Base-by-base conservation (phyloP, 1,140 invertebrate species). In the Mya arenaria region DNA sequence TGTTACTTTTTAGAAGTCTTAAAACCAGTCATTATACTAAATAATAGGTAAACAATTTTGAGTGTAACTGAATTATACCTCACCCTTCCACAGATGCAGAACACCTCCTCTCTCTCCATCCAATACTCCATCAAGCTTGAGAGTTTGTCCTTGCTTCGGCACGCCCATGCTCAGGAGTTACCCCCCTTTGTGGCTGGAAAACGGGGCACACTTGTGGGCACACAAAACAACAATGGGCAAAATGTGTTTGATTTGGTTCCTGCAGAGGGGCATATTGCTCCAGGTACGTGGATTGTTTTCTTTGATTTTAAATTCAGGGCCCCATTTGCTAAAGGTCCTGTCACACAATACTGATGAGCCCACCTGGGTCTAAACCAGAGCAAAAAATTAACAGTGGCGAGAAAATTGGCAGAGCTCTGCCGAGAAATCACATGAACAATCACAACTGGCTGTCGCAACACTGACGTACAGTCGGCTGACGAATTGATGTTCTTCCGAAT, bases 241-340 rank as follows among this genome's bases (percentile, higher is more conserved):
- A 88, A 88, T 81, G 91, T 91, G n/a, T 93, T 93, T 90, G 92
- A 93, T 72, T 84, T 92, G 56, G 89, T 91, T 34, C 92, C 92
- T 36, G 74, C 86, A 17, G 89, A 90, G 75, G 92, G 92, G 8
- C 87, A 73, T 2, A 92, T 93, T 60, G 73, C 86, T 23, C 88
- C 91, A 60, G 92, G 90, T 91, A 73, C 73, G 82, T 69, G 10
- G 56, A 15, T 15, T n/a, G n/a, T n/a, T n/a, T n/a, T n/a, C n/a
- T n/a, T n/a, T n/a, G n/a, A n/a, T n/a, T n/a, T n/a, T 28, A 10
- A n/a, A 56, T n/a, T n/a, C n/a, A n/a, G n/a, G n/a, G n/a, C n/a
- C n/a, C n/a, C n/a, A n/a, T n/a, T n/a, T n/a, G n/a, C n/a, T n/a
- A n/a, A n/a, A n/a, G n/a, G n/a, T n/a, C n/a, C n/a, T n/a, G n/a